A percentile compares a stretch with the other conserved stretches of the same genome.
These are phyloP conservation scores for Habroteleia sp. DNA, from an alignment of 2,888 invertebrate species.

Conservation along the genomic window DNA sequence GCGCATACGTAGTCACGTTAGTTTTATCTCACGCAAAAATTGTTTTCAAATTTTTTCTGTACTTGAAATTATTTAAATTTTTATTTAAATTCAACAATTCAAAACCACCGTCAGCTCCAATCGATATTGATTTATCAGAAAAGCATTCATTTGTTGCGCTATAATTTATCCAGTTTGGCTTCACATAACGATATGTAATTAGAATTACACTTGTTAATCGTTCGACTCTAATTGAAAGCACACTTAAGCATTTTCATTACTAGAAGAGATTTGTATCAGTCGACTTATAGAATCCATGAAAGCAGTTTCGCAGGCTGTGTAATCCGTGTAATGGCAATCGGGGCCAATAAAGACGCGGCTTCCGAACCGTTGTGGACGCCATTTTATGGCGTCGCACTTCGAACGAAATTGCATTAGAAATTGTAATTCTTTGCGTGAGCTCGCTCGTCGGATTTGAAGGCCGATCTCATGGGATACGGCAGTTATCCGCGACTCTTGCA, in stretches of 20 bases:
- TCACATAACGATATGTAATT: too few species aligned
- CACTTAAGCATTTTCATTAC: slow-evolving; percentile 72
- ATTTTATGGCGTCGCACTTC: slow-evolving; percentile 23
- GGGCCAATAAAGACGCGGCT: slow-evolving; percentile 40
- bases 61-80: too few species aligned
- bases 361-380: slow-evolving; percentile 4
- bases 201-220: slow-evolving; percentile 65
- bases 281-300: slow-evolving; percentile 61
- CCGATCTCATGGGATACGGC: not conserved
- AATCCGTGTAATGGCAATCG: slow-evolving; percentile 72
- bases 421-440: slow-evolving; percentile 72
- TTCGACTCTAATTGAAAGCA: slow-evolving; percentile 71
- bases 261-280: slow-evolving; percentile 68
- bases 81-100: too few species aligned
- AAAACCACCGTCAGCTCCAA: too few species aligned
- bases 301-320: slow-evolving; percentile 72
- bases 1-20: too few species aligned
- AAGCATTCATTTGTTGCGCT: too few species aligned
- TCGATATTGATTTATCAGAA: too few species aligned
- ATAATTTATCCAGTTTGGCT: too few species aligned
- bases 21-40: too few species aligned
- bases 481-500: slow-evolving; percentile 8
- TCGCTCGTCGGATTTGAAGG: slow-evolving; percentile 3
- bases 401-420: slow-evolving; percentile 79
- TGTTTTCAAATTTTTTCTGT: too few species aligned